Base-by-base conservation (phyloP, 2,113 vertebrate genomes). In the Dromiciops gliroides region DNA sequence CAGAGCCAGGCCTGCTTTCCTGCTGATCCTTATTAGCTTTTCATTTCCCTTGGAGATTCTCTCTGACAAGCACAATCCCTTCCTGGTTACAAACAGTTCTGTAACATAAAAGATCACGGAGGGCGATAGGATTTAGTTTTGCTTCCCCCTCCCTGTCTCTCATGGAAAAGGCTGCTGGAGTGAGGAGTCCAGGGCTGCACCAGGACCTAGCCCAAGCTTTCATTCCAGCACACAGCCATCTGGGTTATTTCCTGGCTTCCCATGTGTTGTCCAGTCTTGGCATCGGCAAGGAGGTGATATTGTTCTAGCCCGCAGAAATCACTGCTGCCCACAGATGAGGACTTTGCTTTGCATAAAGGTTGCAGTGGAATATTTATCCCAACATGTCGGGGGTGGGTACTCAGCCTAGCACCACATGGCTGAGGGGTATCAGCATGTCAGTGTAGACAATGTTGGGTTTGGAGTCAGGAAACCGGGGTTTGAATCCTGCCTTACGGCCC, bases 21-120 rank as follows among this genome's bases (percentile, higher is more conserved):
- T 67, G 93, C 93, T 93, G 94, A 95, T 95, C 91, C 92, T 94
- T 92, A 91, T 95, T 94, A 97, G 95, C 92, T 96, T 95, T 96
- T 49, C 93, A 94, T 95, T 94, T 96, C 95, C 95, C 95, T 91
- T 48, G 53, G 94, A 95, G 75, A 51, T 96, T 94, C 91, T 94
- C 93, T 96, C 67, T 94, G 94, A 94, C 91, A 91, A 24, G 90
- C 91, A 83, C 52, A 93, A 94, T 94, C 89, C 90, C 92, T 96
- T 50, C 91, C 47, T 31, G 90, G 92, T 93, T 97, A 95, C 93
- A 90, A 95, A 93, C 92, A 90, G 51, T 95, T 96, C 89, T 50
- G 51, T 49, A 14, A 8, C 51, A 51, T 94, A 92, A 93, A 96
- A 96, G 75, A 92, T 50, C 94, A 90, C 19, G 3, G 51, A 95